phyloP scores from a whole-genome alignment of 2,888 invertebrate genomes.

The Eustalomyia histrio region DNA sequence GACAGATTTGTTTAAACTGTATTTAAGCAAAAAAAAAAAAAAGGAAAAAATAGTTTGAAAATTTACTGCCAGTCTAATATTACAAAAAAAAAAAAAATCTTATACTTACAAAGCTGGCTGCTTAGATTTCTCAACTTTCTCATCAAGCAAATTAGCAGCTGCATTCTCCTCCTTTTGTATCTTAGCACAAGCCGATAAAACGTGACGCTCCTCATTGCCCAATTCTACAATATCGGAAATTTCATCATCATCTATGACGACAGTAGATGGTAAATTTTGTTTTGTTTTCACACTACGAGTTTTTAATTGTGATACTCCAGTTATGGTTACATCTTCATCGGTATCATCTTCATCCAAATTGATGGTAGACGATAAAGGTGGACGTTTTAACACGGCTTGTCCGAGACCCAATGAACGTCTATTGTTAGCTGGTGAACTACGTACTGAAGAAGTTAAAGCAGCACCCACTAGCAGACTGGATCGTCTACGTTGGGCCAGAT shows the following conservation, averaged over 20 bases:
- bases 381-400: slow-evolving; percentile 55
- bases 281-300: slow-evolving; percentile 26
- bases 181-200: slow-evolving; percentile 69
- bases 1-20: too few species aligned
- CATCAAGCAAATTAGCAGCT: slow-evolving; percentile 29
- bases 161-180: slow-evolving; percentile 60
- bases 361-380: slow-evolving; percentile 66
- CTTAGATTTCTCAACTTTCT: slow-evolving; percentile 28
- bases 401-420: slow-evolving; percentile 42
- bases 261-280: slow-evolving; percentile 43
- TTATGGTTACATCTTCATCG: slow-evolving; percentile 60
- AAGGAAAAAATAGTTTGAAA: too few species aligned
- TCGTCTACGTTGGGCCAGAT: slow-evolving; percentile 49
- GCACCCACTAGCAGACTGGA: slow-evolving; percentile 40
- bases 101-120: slow-evolving; percentile 46
- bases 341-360: slow-evolving; percentile 66
- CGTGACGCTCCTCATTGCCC: slow-evolving; percentile 69
- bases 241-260: slow-evolving; percentile 69
- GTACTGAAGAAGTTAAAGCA: slow-evolving; percentile 46
- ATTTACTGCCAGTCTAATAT: too few species aligned
- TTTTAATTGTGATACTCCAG: slow-evolving; percentile 48
- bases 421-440: slow-evolving; percentile 44
- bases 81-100: too few species aligned
- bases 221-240: slow-evolving; percentile 70
- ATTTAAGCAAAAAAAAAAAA: too few species aligned